Conservation (phyloP, 2,888 invertebrate species). For the Bombylius discolor region DNA sequence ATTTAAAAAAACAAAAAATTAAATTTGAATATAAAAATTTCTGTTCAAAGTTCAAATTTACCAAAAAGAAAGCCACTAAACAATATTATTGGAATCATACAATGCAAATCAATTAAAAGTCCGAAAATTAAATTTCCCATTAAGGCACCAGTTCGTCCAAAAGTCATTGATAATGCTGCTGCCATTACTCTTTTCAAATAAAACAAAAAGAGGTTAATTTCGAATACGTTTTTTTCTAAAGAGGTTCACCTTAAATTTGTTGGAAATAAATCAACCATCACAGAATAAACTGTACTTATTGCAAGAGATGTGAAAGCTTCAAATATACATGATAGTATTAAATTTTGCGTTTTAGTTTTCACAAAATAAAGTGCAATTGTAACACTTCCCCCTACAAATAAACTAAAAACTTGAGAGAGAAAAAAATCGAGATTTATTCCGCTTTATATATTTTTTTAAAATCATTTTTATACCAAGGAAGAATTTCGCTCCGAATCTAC, state of each 20-base stretch:
- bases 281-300: constrained; percentile 67
- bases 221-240: no score
- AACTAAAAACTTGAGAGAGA: constrained; percentile 51
- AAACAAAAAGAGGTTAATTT: not conserved
- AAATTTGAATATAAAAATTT: not conserved
- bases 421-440: not conserved
- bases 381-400: constrained; percentile 56
- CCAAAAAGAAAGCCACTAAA: constrained; percentile 61
- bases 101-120: constrained; percentile 66
- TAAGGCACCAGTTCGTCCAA: constrained; percentile 64
- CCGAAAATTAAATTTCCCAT: constrained; percentile 65
- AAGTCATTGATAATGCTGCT: constrained; percentile 63
- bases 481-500: constrained; percentile 67
- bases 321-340: constrained; percentile 63
- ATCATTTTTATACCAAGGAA: constrained; percentile 47
- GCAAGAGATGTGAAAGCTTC: constrained; percentile 68
- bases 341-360: constrained; percentile 53
- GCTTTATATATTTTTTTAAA: no score
- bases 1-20: constrained; percentile 15
- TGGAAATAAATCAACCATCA: constrained; percentile 69
- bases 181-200: constrained; percentile 56
- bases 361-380: constrained; percentile 66
- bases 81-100: constrained; percentile 58
- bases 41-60: constrained; percentile 37
- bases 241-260: constrained; percentile 58